Percentiles rank a stretch among this genome's conserved stretches.
Conservation (phyloP, 2,113 vertebrate species). For the Nibea coibor region DNA sequence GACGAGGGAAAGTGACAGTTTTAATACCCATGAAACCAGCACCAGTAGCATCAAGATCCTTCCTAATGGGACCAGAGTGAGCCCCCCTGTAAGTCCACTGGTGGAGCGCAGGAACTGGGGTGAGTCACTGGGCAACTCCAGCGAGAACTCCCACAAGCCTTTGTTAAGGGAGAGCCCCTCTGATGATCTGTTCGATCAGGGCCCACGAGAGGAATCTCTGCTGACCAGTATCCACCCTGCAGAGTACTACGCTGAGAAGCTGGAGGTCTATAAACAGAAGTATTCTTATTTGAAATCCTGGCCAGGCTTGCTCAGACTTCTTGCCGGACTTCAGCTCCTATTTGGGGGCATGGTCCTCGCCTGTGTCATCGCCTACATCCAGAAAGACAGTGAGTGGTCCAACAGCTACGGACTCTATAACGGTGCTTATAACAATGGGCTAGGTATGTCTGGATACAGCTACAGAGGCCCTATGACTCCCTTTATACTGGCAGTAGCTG, state of each 20-base stretch:
- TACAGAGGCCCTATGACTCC: slow-evolving; percentile 86
- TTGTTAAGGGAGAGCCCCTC: slow-evolving; percentile 49
- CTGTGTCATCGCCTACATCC: slow-evolving; percentile 83
- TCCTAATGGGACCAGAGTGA: slow-evolving; percentile 72
- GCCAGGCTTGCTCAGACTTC: slow-evolving; percentile 80
- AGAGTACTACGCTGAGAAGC: slow-evolving; percentile 80
- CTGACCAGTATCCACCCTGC: slow-evolving; percentile 79
- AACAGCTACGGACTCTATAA: slow-evolving; percentile 74
- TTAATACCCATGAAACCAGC: slow-evolving; percentile 44
- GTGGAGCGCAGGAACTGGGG: slow-evolving; percentile 49
- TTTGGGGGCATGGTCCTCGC: slow-evolving; percentile 85
- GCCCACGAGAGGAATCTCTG: slow-evolving; percentile 65
- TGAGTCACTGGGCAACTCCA: slow-evolving; percentile 43
- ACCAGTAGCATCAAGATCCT: slow-evolving; percentile 55
- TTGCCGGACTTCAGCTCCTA: slow-evolving; percentile 83
- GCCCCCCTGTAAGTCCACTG: slow-evolving; percentile 80
- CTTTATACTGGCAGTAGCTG: slow-evolving; percentile 81
- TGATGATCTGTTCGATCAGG: slow-evolving; percentile 21
- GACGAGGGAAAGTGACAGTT: slow-evolving; percentile 24
- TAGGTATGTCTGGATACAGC: slow-evolving; percentile 69
- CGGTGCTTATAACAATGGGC: slow-evolving; percentile 63
- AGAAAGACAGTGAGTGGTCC: slow-evolving; percentile 86
- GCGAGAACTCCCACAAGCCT: slow-evolving; percentile 56
- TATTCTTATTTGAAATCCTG: slow-evolving; percentile 84
- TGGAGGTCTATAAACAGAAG: slow-evolving; percentile 76